Conservation (phyloP, 2,113 vertebrate species). For the Phrynocephalus versicolor region DNA sequence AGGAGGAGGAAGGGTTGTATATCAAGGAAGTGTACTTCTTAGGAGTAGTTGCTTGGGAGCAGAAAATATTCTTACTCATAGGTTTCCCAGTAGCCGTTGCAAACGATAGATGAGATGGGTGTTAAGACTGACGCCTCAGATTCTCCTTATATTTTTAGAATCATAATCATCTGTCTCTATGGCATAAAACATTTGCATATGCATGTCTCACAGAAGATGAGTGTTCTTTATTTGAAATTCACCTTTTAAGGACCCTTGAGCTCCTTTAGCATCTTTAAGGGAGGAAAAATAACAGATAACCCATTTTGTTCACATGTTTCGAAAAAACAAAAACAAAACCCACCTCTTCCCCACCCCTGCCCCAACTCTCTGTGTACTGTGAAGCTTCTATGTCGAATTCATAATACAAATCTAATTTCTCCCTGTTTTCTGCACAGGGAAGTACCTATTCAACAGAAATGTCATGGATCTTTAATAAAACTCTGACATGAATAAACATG, state of each 20-base stretch:
- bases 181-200: neutral
- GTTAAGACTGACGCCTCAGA: neutral
- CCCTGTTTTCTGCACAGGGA: constrained; percentile 35
- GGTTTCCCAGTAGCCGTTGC: no score
- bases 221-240: no score
- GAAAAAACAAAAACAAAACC: no score
- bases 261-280: neutral
- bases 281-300: neutral
- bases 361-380: neutral
- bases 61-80: neutral
- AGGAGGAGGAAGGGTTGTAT: neutral
- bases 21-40: no score
- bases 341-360: neutral
- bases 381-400: constrained; percentile 24
- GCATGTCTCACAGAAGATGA: neutral
- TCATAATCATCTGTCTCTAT: neutral
- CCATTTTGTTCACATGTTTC: neutral
- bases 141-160: neutral
- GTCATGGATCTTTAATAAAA: constrained; percentile 31
- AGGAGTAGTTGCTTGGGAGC: neutral
- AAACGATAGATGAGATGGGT: neutral
- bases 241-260: neutral
- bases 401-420: constrained; percentile 35
- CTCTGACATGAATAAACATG: constrained; percentile 31
- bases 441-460: constrained; percentile 39